Evolutionary conservation across 2,113 vertebrate genomes (phyloP).

Genomic region (Seriola rivoliana): DNA sequence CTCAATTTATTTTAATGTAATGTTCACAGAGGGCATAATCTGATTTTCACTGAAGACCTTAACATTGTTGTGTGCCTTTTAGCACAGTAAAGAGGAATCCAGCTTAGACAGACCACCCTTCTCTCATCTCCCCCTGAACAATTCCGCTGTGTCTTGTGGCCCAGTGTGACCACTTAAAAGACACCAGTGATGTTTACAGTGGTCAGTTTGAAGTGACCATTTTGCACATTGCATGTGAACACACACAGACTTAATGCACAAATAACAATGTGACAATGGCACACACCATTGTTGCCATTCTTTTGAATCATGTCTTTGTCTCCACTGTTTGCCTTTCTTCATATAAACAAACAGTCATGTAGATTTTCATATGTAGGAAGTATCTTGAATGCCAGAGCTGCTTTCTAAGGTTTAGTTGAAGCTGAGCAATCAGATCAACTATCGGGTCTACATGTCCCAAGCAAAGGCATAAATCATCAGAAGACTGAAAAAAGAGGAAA

Average conservation of each 20-base stretch:
- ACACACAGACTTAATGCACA: neutral
- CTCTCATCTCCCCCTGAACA: neutral
- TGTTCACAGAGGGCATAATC: neutral
- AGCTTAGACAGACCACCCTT: neutral
- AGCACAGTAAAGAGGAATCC: constrained; percentile 25
- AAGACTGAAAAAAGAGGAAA: neutral
- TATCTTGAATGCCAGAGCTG: too few relatives aligned
- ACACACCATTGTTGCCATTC: neutral
- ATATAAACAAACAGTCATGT: neutral
- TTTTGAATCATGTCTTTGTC: neutral
- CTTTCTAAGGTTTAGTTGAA: too few relatives aligned
- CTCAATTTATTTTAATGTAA: too few relatives aligned
- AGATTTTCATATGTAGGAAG: neutral
- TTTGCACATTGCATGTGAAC: neutral
- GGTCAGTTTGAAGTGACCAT: too few relatives aligned
- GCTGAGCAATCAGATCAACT: neutral
- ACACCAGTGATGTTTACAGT: neutral
- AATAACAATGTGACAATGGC: neutral
- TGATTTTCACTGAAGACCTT: neutral
- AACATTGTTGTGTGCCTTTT: constrained; percentile 29
- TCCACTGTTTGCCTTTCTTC: neutral
- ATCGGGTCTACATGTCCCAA: neutral
- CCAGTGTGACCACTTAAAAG: constrained; percentile 13
- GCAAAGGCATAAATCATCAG: constrained; percentile 18
- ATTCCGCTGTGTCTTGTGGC: neutral